A percentile compares a stretch with the other conserved stretches of the same genome.
Conservation (phyloP, 2,888 invertebrate genomes). For the Eupithecia subumbrata region DNA sequence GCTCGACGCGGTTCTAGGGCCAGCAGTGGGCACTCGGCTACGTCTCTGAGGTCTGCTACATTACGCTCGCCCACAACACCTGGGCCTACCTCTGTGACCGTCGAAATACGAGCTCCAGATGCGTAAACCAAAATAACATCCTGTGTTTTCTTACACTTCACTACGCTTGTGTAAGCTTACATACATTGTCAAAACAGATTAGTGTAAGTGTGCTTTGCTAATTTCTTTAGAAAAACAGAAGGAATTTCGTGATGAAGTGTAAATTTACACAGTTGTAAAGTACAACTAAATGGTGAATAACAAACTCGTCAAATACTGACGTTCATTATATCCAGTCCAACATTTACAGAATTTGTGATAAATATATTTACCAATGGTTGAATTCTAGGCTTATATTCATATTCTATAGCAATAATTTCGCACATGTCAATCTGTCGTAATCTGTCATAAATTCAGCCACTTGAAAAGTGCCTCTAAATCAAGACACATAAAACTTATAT, state of each 20-base stretch:
- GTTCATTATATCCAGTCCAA: constrained; percentile 68
- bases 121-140: constrained; percentile 62
- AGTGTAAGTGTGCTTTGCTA: background rate
- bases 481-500: constrained; percentile 59
- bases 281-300: constrained; percentile 34
- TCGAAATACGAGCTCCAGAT: constrained; percentile 89
- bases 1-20: constrained; percentile 89
- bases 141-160: constrained; percentile 19
- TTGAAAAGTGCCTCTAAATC: constrained; percentile 75
- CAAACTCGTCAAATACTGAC: constrained; percentile 31
- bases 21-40: constrained; percentile 90
- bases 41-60: constrained; percentile 87
- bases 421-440: constrained; percentile 58
- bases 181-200: background rate
- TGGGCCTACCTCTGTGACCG: constrained; percentile 86
- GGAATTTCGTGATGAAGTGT: background rate
- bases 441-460: constrained; percentile 63
- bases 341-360: constrained; percentile 79
- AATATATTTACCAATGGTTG: constrained; percentile 67
- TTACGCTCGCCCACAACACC: constrained; percentile 72
- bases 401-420: constrained; percentile 63
- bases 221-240: background rate
- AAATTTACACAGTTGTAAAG: constrained; percentile 14
- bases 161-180: background rate
- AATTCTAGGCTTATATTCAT: constrained; percentile 70